Evolutionary conservation across 1,140 invertebrate genomes (phyloP).

Genomic region (Amyelois transitella): DNA sequence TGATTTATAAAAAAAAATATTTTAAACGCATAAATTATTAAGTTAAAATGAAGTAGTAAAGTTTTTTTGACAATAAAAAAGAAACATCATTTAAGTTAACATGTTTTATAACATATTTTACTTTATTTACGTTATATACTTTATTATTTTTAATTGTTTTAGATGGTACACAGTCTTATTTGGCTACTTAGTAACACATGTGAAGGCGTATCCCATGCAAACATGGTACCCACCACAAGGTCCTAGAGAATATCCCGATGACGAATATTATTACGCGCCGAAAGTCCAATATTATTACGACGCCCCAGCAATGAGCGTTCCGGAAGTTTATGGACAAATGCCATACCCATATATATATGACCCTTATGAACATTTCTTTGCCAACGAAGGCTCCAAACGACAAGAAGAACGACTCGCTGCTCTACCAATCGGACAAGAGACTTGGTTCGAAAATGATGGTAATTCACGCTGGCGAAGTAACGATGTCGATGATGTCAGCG

Average conservation of each 20-base stretch:
- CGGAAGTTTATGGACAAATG: slow-evolving; percentile 57
- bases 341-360: slow-evolving; percentile 74
- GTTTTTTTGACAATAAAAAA: no score
- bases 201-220: slow-evolving; percentile 58
- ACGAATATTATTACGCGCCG: slow-evolving; percentile 61
- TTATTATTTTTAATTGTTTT: slow-evolving; percentile 26
- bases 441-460: slow-evolving; percentile 75
- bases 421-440: slow-evolving; percentile 78
- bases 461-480: slow-evolving; percentile 53
- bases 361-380: slow-evolving; percentile 73
- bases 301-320: slow-evolving; percentile 42
- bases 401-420: slow-evolving; percentile 72
- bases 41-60: no score
- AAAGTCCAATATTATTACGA: slow-evolving; percentile 63
- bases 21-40: no score
- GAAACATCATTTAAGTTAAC: no score
- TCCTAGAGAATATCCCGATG: slow-evolving; percentile 56
- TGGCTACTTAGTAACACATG: slow-evolving; percentile 55
- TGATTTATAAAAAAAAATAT: slow-evolving; percentile 1
- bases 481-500: slow-evolving; percentile 76
- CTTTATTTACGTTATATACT: background rate
- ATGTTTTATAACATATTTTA: no score
- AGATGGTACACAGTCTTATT: slow-evolving; percentile 52
- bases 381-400: slow-evolving; percentile 72
- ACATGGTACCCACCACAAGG: slow-evolving; percentile 67